Evolutionary conservation across 2,113 vertebrate genomes (phyloP).

Genomic region (Sceloporus tristichus): DNA sequence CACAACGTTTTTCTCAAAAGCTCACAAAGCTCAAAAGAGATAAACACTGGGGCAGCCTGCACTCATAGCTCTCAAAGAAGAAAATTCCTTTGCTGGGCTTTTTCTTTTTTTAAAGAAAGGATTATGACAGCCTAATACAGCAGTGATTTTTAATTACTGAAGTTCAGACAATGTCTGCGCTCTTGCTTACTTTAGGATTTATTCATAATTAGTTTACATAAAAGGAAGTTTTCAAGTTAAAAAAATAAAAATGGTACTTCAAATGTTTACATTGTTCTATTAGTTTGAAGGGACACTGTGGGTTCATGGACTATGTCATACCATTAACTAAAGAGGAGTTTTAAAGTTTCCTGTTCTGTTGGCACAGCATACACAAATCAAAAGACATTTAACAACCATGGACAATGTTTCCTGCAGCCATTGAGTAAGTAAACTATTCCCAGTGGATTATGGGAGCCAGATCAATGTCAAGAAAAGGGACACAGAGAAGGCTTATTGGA

Average conservation of each 20-base stretch:
- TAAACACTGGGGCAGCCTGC: constrained; percentile 42
- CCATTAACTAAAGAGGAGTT: constrained; percentile 19
- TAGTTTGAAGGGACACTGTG: constrained; percentile 27
- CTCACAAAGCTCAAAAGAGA: constrained; percentile 33
- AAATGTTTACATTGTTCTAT: constrained; percentile 60
- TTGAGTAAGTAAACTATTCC: constrained; percentile 28
- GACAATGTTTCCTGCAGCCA: constrained; percentile 52
- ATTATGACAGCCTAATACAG: constrained; percentile 35
- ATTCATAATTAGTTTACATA: constrained; percentile 61
- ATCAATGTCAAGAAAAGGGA: background rate
- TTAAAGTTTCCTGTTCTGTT: constrained; percentile 21
- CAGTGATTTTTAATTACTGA: constrained; percentile 64
- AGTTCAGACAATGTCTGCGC: constrained; percentile 46
- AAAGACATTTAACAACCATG: constrained; percentile 23
- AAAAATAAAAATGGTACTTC: constrained; percentile 14
- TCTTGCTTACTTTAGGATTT: constrained; percentile 53
- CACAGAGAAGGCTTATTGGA: background rate
- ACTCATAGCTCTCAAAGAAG: constrained; percentile 52
- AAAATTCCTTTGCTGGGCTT: constrained; percentile 4
- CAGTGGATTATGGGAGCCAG: background rate
- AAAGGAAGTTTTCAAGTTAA: constrained; percentile 34
- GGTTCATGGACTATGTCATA: background rate
- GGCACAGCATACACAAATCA: constrained; percentile 9
- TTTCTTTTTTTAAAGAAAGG: constrained; percentile 54
- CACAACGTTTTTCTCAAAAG: background rate